These are phyloP conservation scores for Micronisus gabar DNA, from an alignment of 2,113 vertebrate genomes.

Conservation along the genomic window DNA sequence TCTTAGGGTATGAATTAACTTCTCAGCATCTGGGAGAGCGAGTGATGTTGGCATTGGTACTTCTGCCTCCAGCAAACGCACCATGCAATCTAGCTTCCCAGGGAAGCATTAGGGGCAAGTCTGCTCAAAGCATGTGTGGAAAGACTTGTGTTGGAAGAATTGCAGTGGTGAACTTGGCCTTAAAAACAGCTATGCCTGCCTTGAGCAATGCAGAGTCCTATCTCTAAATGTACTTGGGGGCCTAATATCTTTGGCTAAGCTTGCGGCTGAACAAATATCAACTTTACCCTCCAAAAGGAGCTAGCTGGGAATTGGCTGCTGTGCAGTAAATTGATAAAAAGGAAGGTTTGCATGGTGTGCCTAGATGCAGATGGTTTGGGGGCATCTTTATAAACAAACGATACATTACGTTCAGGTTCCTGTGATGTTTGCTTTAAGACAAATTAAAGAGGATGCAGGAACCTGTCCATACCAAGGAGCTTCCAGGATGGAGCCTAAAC, in stretches of 20 bases:
- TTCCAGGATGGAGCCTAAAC: background rate
- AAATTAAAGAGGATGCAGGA: background rate
- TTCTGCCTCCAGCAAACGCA: background rate
- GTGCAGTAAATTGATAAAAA: background rate
- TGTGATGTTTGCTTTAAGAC: background rate
- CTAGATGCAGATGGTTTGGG: background rate
- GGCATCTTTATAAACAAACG: background rate
- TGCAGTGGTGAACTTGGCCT: background rate
- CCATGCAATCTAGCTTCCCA: background rate
- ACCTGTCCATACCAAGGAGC: background rate
- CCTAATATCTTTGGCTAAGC: background rate
- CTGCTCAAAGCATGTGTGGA: fast-evolving
- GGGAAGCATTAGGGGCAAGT: background rate
- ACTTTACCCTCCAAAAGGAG: background rate
- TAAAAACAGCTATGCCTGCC: background rate
- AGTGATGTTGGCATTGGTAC: background rate
- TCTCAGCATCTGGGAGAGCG: background rate
- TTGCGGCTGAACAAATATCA: background rate
- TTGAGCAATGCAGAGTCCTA: background rate
- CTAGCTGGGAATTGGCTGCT: background rate
- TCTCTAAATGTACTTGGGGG: background rate
- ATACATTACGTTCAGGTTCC: background rate
- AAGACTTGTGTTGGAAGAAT: background rate
- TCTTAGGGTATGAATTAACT: background rate
- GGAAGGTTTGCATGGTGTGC: background rate